These are phyloP conservation scores for Oryzias curvinotus DNA, from an alignment of 2,113 vertebrate species.

Conservation along the genomic window DNA sequence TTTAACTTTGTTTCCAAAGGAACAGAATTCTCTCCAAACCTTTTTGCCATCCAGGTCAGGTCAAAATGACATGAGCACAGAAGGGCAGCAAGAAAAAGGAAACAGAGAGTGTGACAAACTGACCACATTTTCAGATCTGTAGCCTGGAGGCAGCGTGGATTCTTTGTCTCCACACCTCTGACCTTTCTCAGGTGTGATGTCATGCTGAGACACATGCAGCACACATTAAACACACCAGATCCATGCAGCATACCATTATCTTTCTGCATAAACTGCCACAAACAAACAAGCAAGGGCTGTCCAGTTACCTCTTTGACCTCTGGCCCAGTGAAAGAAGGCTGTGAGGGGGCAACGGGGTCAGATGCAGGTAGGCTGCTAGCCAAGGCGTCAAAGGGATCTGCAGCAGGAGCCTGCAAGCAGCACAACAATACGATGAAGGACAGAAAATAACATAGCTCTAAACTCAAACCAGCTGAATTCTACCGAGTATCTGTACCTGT, in stretches of 20 bases:
- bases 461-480: not conserved
- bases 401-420: slow-evolving; percentile 57
- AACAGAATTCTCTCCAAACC: too few relatives aligned
- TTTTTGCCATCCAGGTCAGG: not conserved
- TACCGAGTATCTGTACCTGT: slow-evolving; percentile 48
- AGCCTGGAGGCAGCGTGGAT: slow-evolving; percentile 68
- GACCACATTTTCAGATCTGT: slow-evolving; percentile 72
- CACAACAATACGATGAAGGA: slow-evolving; percentile 36
- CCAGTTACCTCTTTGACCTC: slow-evolving; percentile 72
- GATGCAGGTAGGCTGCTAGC: slow-evolving; percentile 63
- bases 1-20: too few relatives aligned
- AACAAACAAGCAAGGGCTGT: not conserved
- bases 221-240: slow-evolving; percentile 36
- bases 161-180: slow-evolving; percentile 69
- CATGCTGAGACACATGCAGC: slow-evolving; percentile 65
- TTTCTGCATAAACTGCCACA: not conserved
- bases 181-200: slow-evolving; percentile 19
- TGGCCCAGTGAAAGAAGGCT: slow-evolving; percentile 67
- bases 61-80: not conserved
- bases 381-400: slow-evolving; percentile 73
- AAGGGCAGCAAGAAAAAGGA: slow-evolving; percentile 1
- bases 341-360: slow-evolving; percentile 23
- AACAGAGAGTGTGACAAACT: slow-evolving; percentile 42
- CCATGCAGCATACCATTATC: slow-evolving; percentile 25
- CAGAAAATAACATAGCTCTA: slow-evolving; percentile 35